Base-by-base conservation (phyloP, 2,113 vertebrate species). In the Lepus americanus region DNA sequence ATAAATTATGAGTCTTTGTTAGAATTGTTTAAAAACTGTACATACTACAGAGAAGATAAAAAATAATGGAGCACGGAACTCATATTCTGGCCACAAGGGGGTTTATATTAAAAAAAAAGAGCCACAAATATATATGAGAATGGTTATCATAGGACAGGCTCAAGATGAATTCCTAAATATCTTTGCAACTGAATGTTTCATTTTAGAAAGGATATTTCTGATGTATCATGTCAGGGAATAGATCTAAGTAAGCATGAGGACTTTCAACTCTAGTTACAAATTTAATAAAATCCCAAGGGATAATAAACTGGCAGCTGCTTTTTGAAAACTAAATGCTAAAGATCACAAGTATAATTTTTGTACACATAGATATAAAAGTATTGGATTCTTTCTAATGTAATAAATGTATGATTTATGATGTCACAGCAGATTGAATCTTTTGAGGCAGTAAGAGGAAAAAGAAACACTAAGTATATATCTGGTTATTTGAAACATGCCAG, bases 241-340 rank as follows among this genome's bases (percentile, higher is more conserved):
- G 95, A 97, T 87, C 94, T 79, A 85, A 96, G 81, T 96, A 97
- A 98, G 91, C 83, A 95, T 89, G 96, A 98, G 88, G 87, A 80
- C 87, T 98, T 97, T 96, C 94, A 98, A 89, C 94, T 97, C 97
- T 83, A 94, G 94, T 97, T 96, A 98, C 72, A 97, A 98, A 98
- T 98, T 95, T 98, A 97, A 98, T 87, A 89, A 96, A 98, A 96
- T 96, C 97, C 97, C 97, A 84, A 36, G 97, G 96, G 97, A 98
- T 96, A 86, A 96, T 96, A 97, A 98, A 96, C 95, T 95, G 95
- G 95, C 96, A 98, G 97, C 92, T 87, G 82, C 97, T 98, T 97
- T 94, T 92, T 98, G 91, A 96, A 98, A 98, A 98, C 98, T 95
- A 98, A 98, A 98, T 97, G 97, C 94, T 98, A 98, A 98, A 96